phyloP scores from a whole-genome alignment of 2,797 vertebrate genomes.

The Harpagifer antarcticus region DNA sequence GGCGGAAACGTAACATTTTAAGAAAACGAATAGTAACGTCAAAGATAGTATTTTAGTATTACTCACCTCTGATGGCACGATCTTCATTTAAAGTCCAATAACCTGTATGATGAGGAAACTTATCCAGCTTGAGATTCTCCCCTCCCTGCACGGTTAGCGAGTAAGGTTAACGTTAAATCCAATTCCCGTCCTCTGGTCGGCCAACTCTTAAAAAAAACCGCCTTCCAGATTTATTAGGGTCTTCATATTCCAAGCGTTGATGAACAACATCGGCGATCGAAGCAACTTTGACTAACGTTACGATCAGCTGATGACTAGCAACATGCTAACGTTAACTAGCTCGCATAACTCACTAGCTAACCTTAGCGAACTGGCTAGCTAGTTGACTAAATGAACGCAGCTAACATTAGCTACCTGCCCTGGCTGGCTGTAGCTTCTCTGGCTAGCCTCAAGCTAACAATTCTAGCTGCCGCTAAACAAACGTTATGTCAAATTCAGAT shows the following conservation, averaged over 20 bases:
- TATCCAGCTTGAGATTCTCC: constrained; percentile 87
- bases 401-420: constrained; percentile 79
- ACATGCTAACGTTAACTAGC: constrained; percentile 81
- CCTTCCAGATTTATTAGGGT: constrained; percentile 54
- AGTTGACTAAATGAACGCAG: constrained; percentile 79
- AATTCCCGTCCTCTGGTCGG: constrained; percentile 69
- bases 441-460: constrained; percentile 80
- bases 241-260: constrained; percentile 55
- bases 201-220: constrained; percentile 68
- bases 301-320: constrained; percentile 80
- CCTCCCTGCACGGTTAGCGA: constrained; percentile 82
- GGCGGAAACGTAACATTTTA: background rate
- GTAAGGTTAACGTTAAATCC: constrained; percentile 78
- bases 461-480: constrained; percentile 80
- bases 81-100: constrained; percentile 91
- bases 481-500: constrained; percentile 75
- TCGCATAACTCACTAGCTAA: constrained; percentile 78
- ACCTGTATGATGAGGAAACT: constrained; percentile 87
- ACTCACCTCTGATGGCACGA: constrained; percentile 88
- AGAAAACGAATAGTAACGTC: background rate
- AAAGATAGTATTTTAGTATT: constrained; percentile 5
- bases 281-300: constrained; percentile 62
- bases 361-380: constrained; percentile 77
- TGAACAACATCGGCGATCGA: constrained; percentile 50
- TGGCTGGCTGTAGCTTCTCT: constrained; percentile 70